Conservation (phyloP, 1,140 invertebrate species). For the Drosophila grimshawi region DNA sequence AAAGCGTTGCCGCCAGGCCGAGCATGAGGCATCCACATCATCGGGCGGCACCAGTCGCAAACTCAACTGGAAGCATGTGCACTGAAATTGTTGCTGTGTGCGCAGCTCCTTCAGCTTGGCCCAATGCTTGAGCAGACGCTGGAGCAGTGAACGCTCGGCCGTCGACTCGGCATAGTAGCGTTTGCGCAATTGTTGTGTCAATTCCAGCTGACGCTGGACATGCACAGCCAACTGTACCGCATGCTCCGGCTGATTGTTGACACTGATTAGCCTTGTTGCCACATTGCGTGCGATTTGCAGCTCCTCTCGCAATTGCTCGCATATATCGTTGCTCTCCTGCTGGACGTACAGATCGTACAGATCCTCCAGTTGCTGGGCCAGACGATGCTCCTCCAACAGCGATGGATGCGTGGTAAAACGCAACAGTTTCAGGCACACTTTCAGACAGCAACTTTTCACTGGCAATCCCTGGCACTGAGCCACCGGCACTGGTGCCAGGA, state of each 20-base stretch:
- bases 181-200: conserved; percentile 76
- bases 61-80: conserved; percentile 79
- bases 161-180: conserved; percentile 78
- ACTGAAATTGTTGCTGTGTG: conserved; percentile 73
- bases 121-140: conserved; percentile 82
- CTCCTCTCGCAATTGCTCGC: conserved; percentile 71
- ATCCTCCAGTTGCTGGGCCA: conserved; percentile 79
- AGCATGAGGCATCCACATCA: conserved; percentile 37
- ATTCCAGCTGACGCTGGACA: conserved; percentile 54
- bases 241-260: conserved; percentile 30
- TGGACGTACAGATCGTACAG: conserved; percentile 74
- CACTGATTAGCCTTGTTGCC: conserved; percentile 52
- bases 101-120: conserved; percentile 82
- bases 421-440: conserved; percentile 76
- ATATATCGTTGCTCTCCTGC: conserved; percentile 55
- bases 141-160: conserved; percentile 67
- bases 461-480: conserved; percentile 51
- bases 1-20: conserved; percentile 68
- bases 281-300: conserved; percentile 78
- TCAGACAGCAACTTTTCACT: conserved; percentile 74
- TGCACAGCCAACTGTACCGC: conserved; percentile 7
- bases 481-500: conserved; percentile 47
- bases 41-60: conserved; percentile 70
- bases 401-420: conserved; percentile 84
- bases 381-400: conserved; percentile 83